These are phyloP conservation scores for Leuciscus idus DNA, from an alignment of 2,113 vertebrate genomes.

Conservation along the genomic window DNA sequence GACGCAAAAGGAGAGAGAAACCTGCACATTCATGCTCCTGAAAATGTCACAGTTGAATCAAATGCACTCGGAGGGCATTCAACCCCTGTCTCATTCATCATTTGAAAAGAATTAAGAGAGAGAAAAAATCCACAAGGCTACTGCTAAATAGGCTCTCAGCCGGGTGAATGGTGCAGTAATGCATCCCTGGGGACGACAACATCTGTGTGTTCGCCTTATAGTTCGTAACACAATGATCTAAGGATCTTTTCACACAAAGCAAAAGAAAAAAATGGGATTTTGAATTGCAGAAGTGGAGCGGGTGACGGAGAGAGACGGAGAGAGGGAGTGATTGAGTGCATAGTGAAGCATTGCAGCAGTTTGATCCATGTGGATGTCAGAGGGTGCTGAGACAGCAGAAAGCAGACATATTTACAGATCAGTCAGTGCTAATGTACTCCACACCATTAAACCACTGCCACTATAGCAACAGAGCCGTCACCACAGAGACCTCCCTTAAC, in stretches of 20 bases:
- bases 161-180: slow-evolving; percentile 24
- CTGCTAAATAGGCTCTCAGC: slow-evolving; percentile 8
- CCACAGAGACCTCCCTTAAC: slow-evolving; percentile 48
- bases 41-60: slow-evolving; percentile 58
- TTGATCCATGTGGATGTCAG: slow-evolving; percentile 73
- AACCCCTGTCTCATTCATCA: slow-evolving; percentile 55
- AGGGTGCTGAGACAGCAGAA: slow-evolving; percentile 75
- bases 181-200: neutral
- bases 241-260: neutral
- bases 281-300: slow-evolving; percentile 10
- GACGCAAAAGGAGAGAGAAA: slow-evolving; percentile 44
- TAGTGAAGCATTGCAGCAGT: slow-evolving; percentile 45
- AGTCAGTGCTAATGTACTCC: slow-evolving; percentile 63
- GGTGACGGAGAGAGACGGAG: slow-evolving; percentile 1
- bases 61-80: slow-evolving; percentile 69
- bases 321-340: slow-evolving; percentile 33
- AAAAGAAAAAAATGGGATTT: slow-evolving; percentile 14
- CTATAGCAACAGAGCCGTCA: slow-evolving; percentile 48
- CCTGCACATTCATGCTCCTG: slow-evolving; percentile 60
- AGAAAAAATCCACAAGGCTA: slow-evolving; percentile 20
- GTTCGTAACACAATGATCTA: neutral
- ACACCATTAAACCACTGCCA: slow-evolving; percentile 68
- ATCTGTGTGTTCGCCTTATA: neutral
- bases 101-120: slow-evolving; percentile 31
- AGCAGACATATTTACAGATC: slow-evolving; percentile 77